phyloP scores from a whole-genome alignment of 2,888 invertebrate species.

The Mythimna albipuncta region DNA sequence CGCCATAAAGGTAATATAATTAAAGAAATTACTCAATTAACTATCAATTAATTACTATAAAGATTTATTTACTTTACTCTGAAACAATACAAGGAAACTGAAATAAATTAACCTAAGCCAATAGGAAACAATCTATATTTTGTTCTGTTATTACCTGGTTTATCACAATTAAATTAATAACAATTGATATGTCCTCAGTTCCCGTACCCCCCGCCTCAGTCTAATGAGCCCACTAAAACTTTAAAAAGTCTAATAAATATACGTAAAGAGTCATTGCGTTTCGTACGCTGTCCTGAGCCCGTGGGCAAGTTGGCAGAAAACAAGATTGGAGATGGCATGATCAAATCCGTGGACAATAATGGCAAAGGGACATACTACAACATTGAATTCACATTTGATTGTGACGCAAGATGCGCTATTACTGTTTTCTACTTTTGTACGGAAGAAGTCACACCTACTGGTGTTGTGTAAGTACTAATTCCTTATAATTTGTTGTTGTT shows the following conservation, averaged over 20 bases:
- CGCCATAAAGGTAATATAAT: background rate
- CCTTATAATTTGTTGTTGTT: background rate
- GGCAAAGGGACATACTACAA: slow-evolving; percentile 95
- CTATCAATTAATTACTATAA: background rate
- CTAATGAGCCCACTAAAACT: slow-evolving; percentile 99
- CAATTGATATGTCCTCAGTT: slow-evolving; percentile 91
- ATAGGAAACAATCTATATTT: slow-evolving; percentile 4
- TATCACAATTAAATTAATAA: slow-evolving; percentile 54
- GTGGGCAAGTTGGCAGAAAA: slow-evolving; percentile 90
- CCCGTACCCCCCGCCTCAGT: slow-evolving; percentile 98
- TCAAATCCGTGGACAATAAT: slow-evolving; percentile 90
- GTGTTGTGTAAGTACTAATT: slow-evolving; percentile 93
- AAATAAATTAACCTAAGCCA: background rate
- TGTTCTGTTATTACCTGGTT: slow-evolving; percentile 27
- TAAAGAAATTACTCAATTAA: slow-evolving; percentile 3
- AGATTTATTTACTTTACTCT: slow-evolving; percentile 5
- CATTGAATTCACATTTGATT: slow-evolving; percentile 99
- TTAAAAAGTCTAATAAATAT: slow-evolving; percentile 99
- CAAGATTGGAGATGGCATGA: slow-evolving; percentile 89
- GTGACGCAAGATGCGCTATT: slow-evolving; percentile 98
- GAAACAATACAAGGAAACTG: slow-evolving; percentile 17
- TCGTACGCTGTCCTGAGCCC: slow-evolving; percentile 94
- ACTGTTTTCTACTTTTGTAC: slow-evolving; percentile 98
- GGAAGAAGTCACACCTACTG: slow-evolving; percentile 97
- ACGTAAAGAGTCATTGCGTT: slow-evolving; percentile 98